Evolutionary conservation across 64 coral and sea anemone genomes (phyloP), one percentile per base, ranked within the genome.

Genomic region (Montipora capricornis): DNA sequence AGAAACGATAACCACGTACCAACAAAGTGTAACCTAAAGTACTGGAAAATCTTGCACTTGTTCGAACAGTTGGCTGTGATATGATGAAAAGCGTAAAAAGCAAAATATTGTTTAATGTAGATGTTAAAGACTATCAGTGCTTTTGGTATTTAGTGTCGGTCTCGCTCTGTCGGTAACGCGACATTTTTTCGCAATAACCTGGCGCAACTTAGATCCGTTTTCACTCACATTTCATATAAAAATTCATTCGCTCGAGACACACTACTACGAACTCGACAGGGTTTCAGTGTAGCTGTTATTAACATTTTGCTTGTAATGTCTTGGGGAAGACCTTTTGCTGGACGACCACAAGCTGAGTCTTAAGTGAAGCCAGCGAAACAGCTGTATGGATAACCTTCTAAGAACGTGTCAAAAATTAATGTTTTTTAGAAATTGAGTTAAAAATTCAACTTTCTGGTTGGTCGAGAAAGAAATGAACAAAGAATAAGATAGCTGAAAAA

Each of bases 401-500:
- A 69, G 48, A 86, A 86, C 66, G 67, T 70, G 82, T 86, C 82
- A 86, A 73, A 37, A 70, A 71, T 51, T 73, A 50, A 69, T 86
- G 62, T 73, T 71, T 50, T 49, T 86, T 71, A 71, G 58, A 66
- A 82, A 64, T 82, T 82, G 80, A 66, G 24, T 82, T 82, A 82
- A 86, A 86, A 51, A 20, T 73, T 50, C 45, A 9, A 44, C 13
- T 47, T 46, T 86, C 46, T 86, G 82, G 66, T 73, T 86, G 82
- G 82, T 73, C 66, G 13, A 49, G 8, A 50, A 8, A 9, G 66
- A 86, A 71, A 86, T 49, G 47, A 45, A 11, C 20, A 14, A 71
- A 71, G 62, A 20, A 2, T 10, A 71, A 47, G 82, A 17, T 45
- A 67, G 19, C 64, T 71, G 48, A 73, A 64, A 5, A 46, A 70